Evolutionary conservation across 1,140 invertebrate genomes (phyloP).

Genomic region (Panonychus citri): DNA sequence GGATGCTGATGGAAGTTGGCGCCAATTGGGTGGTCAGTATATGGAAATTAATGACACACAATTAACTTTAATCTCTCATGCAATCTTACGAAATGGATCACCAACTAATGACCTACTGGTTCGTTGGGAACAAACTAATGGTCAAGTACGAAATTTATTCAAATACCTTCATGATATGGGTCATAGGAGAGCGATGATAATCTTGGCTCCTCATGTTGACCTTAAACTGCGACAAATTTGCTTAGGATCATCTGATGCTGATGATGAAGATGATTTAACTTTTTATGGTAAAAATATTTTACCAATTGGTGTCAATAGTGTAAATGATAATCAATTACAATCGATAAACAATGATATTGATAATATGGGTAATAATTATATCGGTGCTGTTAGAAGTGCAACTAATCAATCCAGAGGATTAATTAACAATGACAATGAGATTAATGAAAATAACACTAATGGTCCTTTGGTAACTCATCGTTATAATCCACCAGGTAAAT

Average conservation of each 20-base stretch:
- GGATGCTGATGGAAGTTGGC: constrained; percentile 52
- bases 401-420: no score
- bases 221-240: neutral
- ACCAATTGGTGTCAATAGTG: neutral
- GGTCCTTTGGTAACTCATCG: no score
- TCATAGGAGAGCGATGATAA: constrained; percentile 41
- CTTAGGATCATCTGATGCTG: neutral
- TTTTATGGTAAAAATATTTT: no score
- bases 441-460: no score
- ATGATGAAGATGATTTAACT: neutral
- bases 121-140: constrained; percentile 52
- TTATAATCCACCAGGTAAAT: no score
- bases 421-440: no score
- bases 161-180: constrained; percentile 40
- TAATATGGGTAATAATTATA: no score
- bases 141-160: constrained; percentile 50
- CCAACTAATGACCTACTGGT: constrained; percentile 47
- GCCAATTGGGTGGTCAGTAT: constrained; percentile 34
- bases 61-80: constrained; percentile 28
- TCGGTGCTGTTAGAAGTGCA: no score
- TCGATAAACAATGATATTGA: no score
- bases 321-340: no score
- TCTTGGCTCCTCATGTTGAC: constrained; percentile 31
- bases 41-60: constrained; percentile 27
- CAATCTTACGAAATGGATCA: constrained; percentile 28